Evolutionary conservation across 2,113 vertebrate genomes (phyloP), one percentile per base, ranked within the genome.

Genomic region (Cettia cetti): DNA sequence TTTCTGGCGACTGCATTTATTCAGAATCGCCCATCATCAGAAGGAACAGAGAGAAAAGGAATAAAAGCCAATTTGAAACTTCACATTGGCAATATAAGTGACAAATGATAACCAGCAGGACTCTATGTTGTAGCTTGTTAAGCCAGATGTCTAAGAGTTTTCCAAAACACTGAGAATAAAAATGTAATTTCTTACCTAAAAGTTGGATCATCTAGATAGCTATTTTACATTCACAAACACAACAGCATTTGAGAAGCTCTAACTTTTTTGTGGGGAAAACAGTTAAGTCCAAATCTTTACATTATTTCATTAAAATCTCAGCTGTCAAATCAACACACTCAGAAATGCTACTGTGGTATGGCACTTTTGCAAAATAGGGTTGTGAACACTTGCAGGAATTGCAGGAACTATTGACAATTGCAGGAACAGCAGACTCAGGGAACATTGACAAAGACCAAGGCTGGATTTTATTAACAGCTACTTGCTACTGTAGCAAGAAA

Each of bases 401-500:
- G 19, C 44, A 45, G 44, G 44, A 45, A 45, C 21, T 93, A n/a
- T 80, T 85, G 90, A 91, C 65, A 88, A 22, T 45, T 89, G 35
- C n/a, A 57, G 54, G 74, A 92, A 66, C 7, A 83, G 37, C 30
- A 96, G 82, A 35, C 49, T 75, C 1, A 17, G 18, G 31, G 27
- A 86, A 40, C 77, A 95, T 24, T 18, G 69, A 82, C 54, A 63
- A 0, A 96, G 56, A 96, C 45, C 59, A 95, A 72, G 45, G 27
- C 3, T 90, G 82, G 77, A 54, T 69, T 92, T 70, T 95, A 94
- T 90, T 81, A 96, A 95, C 30, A 40, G 19, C 82, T 69, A 76
- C 31, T 42, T 18, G 13, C 16, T 79, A 30, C 40, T 82, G 17
- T 19, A 79, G 47, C 59, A 54, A 64, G 28, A 71, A 94, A 81